These are phyloP conservation scores for Strigamia crassipes DNA, from an alignment of 2,888 invertebrate genomes.

Conservation along the genomic window DNA sequence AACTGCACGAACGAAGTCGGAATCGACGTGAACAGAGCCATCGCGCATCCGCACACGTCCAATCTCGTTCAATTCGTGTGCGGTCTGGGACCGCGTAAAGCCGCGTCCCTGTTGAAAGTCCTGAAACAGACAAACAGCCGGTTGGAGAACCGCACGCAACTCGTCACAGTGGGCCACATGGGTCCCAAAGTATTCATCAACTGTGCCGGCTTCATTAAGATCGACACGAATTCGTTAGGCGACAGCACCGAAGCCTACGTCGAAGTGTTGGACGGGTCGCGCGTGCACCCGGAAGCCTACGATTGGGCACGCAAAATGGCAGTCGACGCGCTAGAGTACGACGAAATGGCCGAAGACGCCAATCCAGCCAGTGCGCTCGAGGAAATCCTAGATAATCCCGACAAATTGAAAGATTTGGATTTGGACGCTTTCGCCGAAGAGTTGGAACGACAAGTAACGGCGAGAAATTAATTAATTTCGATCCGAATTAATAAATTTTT, in stretches of 20 bases:
- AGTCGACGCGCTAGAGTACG: conserved; percentile 97
- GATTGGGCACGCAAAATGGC: conserved; percentile 99
- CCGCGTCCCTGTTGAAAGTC: conserved; percentile 76
- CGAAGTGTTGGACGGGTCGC: conserved; percentile 93
- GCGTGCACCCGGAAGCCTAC: conserved; percentile 99
- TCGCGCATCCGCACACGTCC: conserved; percentile 83
- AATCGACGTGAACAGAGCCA: conserved; percentile 92
- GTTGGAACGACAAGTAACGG: conserved; percentile 78
- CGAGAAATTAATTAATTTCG: too few species aligned
- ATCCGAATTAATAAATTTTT: too few species aligned
- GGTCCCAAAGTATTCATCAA: conserved; percentile 98
- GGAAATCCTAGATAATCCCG: conserved; percentile 94
- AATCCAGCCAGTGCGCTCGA: conserved; percentile 97
- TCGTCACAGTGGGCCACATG: conserved; percentile 95
- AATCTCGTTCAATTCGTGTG: conserved; percentile 95
- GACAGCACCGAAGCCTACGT: conserved; percentile 94
- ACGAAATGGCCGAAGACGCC: conserved; percentile 78
- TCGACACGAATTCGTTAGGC: conserved; percentile 93
- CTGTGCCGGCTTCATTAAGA: conserved; percentile 98
- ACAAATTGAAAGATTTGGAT: conserved; percentile 86
- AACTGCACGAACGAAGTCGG: conserved; percentile 98
- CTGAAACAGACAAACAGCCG: conserved; percentile 80
- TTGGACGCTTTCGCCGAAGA: conserved; percentile 98
- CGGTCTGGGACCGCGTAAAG: conserved; percentile 94
- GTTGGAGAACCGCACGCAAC: conserved; percentile 89